Evolutionary conservation across 2,888 invertebrate genomes (phyloP).

Genomic region (Meteorus cinctellus): DNA sequence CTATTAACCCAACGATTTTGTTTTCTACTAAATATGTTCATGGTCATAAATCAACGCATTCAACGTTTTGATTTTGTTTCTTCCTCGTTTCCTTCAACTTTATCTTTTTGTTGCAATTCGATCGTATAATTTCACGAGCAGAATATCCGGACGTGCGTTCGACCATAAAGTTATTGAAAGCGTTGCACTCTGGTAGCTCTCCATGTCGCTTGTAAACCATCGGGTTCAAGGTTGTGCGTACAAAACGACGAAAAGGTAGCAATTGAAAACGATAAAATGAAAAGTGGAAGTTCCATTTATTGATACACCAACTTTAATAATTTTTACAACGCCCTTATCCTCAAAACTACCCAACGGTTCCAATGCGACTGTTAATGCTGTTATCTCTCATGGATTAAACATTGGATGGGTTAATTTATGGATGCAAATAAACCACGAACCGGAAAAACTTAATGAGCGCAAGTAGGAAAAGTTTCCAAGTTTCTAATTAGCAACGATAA

Average conservation of each 20-base stretch:
- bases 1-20: background rate
- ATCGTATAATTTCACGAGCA: constrained; percentile 2
- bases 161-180: constrained; percentile 29
- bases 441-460: background rate
- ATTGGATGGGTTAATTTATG: background rate
- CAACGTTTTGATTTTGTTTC: background rate
- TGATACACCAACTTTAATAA: background rate
- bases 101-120: constrained; percentile 2
- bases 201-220: constrained; percentile 10
- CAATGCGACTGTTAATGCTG: too few species aligned
- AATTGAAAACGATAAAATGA: background rate
- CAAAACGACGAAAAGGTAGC: background rate
- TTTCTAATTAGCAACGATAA: constrained; percentile 27
- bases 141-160: constrained; percentile 31
- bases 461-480: background rate
- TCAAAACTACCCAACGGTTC: too few species aligned
- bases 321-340: background rate
- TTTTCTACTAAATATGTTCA: background rate
- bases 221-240: constrained; percentile 22
- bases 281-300: constrained; percentile 4
- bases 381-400: background rate
- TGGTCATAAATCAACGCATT: constrained; percentile 3
- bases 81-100: background rate
- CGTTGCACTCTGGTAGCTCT: constrained; percentile 25
- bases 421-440: background rate